A percentile compares a stretch with the other conserved stretches of the same genome.
phyloP scores from a whole-genome alignment of 2,888 invertebrate genomes.

The Ametastegia equiseti region DNA sequence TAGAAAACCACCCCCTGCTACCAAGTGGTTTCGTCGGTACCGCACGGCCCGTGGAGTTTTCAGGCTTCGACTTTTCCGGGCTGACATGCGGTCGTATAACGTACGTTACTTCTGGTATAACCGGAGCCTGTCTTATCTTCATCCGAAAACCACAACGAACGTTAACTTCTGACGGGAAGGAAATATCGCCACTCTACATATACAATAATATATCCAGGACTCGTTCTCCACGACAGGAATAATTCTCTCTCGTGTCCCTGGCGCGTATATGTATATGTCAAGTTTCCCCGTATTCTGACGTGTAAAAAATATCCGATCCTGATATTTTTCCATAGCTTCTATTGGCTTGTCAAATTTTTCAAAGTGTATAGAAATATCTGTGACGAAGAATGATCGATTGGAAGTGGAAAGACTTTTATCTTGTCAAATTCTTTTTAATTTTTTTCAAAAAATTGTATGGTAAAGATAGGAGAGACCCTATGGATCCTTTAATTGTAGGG shows the following conservation, averaged over 20 bases:
- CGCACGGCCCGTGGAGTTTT: neutral
- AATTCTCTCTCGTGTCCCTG: neutral
- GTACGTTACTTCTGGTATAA: neutral
- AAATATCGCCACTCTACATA: neutral
- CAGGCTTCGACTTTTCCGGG: neutral
- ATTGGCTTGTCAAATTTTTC: neutral
- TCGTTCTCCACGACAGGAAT: neutral
- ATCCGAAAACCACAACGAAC: constrained; percentile 38
- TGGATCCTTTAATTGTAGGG: too few species aligned
- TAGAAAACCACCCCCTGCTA: neutral
- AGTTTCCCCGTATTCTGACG: too few species aligned
- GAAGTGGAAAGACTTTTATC: too few species aligned
- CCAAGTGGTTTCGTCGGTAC: neutral
- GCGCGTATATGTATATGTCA: neutral
- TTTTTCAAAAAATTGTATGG: too few species aligned
- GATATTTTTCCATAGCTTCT: neutral
- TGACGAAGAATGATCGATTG: too few species aligned
- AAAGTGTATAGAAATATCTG: too few species aligned
- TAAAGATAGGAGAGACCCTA: too few species aligned
- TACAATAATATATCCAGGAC: neutral
- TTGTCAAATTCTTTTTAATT: too few species aligned
- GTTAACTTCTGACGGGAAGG: constrained; percentile 36
- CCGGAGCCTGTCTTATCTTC: constrained; percentile 33
- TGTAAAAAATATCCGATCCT: neutral
- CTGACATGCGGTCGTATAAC: neutral